Percentiles rank a stretch among this genome's conserved stretches.
phyloP scores from a whole-genome alignment of 2,113 vertebrate genomes.

The Toxostoma redivivum region DNA sequence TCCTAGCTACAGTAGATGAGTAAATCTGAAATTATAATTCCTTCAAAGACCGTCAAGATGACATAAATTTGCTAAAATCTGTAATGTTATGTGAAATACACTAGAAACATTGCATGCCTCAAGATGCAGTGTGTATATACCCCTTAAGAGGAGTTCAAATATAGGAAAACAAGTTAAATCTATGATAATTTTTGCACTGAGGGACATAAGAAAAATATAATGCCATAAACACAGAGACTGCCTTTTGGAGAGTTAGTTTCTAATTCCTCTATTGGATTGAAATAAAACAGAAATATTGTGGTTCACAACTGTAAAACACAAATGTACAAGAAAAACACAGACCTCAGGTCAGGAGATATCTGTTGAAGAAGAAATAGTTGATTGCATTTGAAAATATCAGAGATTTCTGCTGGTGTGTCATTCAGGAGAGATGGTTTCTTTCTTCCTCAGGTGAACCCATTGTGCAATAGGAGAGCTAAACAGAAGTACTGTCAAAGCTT shows the following conservation, averaged over 20 bases:
- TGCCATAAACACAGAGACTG: background rate
- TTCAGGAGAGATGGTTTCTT: background rate
- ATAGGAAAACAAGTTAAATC: background rate
- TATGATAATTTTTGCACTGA: background rate
- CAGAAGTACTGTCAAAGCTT: background rate
- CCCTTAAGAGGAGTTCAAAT: background rate
- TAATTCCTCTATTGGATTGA: background rate
- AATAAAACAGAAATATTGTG: background rate
- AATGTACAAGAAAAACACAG: background rate
- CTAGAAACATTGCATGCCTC: background rate
- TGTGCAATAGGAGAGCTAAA: background rate
- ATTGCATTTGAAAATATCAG: background rate
- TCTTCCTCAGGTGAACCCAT: background rate
- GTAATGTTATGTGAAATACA: background rate
- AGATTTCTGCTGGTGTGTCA: background rate
- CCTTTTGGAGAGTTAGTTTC: background rate
- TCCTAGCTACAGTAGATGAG: background rate
- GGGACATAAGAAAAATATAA: background rate
- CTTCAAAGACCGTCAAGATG: background rate
- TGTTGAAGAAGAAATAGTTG: background rate
- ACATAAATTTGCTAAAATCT: background rate
- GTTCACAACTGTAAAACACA: background rate
- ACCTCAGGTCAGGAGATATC: background rate
- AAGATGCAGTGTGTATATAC: background rate
- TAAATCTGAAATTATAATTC: conserved; percentile 37